Base-by-base conservation (phyloP, 1,140 invertebrate genomes). In the Macrosteles quadrilineatus region DNA sequence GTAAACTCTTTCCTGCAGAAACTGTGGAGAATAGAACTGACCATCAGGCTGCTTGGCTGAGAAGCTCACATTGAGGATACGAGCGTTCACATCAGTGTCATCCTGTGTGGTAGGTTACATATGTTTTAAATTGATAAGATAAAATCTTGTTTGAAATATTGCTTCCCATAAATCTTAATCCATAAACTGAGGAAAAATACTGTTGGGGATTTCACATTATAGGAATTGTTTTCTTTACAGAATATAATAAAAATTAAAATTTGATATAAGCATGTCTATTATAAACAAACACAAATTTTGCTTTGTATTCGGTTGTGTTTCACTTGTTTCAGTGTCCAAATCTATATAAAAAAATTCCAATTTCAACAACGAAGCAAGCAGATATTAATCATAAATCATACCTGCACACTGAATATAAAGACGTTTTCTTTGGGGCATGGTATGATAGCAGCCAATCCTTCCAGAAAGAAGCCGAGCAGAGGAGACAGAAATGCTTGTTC, bases 11-110 rank as follows among this genome's bases (percentile, higher is more conserved):
- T 98, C 96, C 74, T 96, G 90, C 11, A 99, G 84, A 77, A 91
- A 96, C 73, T 97, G 93, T 0, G 94, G 90, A 31, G 87, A 86
- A 76, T 95, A 95, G 78, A 93, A 97, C 72, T 91, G 90, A 0
- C 90, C 86, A 72, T 93, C 92, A 0, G 93, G 88, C 72, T 90
- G 85, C 62, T 88, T 83, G 1, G 95, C 95, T 0, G 96, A 97
- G 76, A 99, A 97, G 74, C 94, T 98, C 0, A 99, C 92, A 77
- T 98, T 98, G 1, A 99, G 78, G 40, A 98, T 94, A 75, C 92
- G 90, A 0, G 88, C 87, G 47, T 75, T 86, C 0, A 96, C 93
- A 77, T 97, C 95, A 0, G 91, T 93, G 76, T 96, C 94, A 75
- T 96, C 94, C 84, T 90, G 78, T 12, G 79, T 77, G 66, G 55